Conservation (phyloP, 2,888 invertebrate genomes). For the Pristionchus exspectatus region DNA sequence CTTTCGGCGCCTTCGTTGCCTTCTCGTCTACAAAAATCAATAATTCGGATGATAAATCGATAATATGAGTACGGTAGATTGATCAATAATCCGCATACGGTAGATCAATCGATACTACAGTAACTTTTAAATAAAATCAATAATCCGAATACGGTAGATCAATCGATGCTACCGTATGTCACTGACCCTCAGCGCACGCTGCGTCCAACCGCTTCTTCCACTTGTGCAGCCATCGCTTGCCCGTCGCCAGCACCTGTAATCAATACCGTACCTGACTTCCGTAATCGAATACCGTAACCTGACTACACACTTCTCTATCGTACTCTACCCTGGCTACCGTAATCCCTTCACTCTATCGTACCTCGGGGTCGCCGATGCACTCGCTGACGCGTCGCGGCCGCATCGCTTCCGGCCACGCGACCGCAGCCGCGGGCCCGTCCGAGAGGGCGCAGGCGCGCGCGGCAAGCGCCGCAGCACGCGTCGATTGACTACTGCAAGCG, state of each 20-base stretch:
- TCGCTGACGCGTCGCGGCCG: not conserved
- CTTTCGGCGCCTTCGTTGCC: not conserved
- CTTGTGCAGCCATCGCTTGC: slow-evolving; percentile 12
- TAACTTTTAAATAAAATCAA: too few species aligned
- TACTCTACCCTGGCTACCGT: not conserved
- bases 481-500: not conserved
- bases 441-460: not conserved
- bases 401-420: not conserved
- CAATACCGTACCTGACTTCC: not conserved
- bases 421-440: not conserved
- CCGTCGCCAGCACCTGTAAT: not conserved
- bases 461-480: not conserved
- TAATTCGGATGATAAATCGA: too few species aligned
- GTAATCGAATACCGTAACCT: not conserved
- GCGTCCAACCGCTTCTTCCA: slow-evolving; percentile 34
- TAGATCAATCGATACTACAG: not conserved
- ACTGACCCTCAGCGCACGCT: not conserved
- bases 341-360: not conserved
- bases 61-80: not conserved
- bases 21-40: slow-evolving; percentile 11
- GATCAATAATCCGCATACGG: not conserved
- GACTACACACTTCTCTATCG: too few species aligned
- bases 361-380: not conserved
- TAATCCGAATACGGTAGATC: not conserved
- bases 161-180: not conserved